Evolutionary conservation across 2,113 vertebrate genomes (phyloP).

Genomic region (Mola mola): DNA sequence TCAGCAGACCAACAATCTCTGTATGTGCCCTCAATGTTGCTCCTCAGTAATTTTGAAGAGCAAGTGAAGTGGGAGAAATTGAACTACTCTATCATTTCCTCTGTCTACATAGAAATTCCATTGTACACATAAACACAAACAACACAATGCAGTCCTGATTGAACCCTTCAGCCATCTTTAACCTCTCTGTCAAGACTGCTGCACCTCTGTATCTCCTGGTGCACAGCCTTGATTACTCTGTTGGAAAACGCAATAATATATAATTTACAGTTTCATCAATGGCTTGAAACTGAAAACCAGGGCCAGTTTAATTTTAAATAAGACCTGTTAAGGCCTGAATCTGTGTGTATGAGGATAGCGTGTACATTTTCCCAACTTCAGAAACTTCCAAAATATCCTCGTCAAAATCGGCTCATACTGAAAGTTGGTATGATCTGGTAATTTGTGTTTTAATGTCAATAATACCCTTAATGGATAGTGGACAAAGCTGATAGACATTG

Average conservation of each 20-base stretch:
- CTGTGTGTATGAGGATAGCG: not conserved
- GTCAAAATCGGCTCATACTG: too few relatives aligned
- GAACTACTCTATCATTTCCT: conserved; percentile 11
- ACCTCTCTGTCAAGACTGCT: conserved; percentile 15
- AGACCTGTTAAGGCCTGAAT: not conserved
- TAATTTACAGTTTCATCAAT: not conserved
- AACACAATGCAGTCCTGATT: conserved; percentile 14
- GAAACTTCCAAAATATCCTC: too few relatives aligned
- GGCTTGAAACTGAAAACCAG: not conserved
- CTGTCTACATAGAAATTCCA: conserved; percentile 17
- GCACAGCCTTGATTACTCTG: not conserved
- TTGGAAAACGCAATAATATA: not conserved
- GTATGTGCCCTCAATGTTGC: conserved; percentile 13
- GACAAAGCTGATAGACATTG: too few relatives aligned
- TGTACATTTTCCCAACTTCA: too few relatives aligned
- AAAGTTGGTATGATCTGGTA: too few relatives aligned
- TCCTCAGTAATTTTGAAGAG: conserved; percentile 21
- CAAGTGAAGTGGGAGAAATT: conserved; percentile 24
- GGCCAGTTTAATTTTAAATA: conserved; percentile 4
- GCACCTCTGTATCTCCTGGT: not conserved
- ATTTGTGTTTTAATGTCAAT: too few relatives aligned
- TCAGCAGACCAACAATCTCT: conserved; percentile 22
- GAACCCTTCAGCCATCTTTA: conserved; percentile 30
- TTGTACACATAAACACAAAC: conserved; percentile 32
- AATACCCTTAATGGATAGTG: too few relatives aligned